Percentiles rank a stretch among this genome's conserved stretches.
Evolutionary conservation across 2,888 invertebrate genomes (phyloP).

Genomic region (Stictocephala bisonia): DNA sequence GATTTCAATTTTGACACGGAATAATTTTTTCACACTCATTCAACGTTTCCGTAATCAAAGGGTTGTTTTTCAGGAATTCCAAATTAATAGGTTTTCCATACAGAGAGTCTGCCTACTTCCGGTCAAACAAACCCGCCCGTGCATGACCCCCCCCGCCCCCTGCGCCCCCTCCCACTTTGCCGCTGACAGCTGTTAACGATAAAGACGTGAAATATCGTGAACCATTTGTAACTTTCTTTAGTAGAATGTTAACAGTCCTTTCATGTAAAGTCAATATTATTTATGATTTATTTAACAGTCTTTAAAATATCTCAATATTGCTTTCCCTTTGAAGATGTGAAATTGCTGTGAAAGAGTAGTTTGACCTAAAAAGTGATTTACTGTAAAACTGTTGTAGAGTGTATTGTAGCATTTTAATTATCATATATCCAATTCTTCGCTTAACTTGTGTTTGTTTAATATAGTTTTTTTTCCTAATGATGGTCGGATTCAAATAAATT

Average conservation of each 20-base stretch:
- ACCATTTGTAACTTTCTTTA: not conserved
- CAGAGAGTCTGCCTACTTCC: slow-evolving; percentile 37
- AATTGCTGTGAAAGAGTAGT: too few species aligned
- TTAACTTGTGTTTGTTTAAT: too few species aligned
- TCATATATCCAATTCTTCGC: too few species aligned
- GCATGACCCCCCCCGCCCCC: slow-evolving; percentile 9
- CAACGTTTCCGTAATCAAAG: slow-evolving; percentile 43
- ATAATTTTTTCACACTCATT: slow-evolving; percentile 48
- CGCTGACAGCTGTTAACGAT: slow-evolving; percentile 30
- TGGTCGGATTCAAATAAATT: too few species aligned
- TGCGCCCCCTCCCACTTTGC: not conserved
- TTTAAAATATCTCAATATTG: too few species aligned
- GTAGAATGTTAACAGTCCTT: not conserved
- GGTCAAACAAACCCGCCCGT: slow-evolving; percentile 28
- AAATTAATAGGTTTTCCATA: slow-evolving; percentile 47
- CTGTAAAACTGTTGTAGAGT: too few species aligned
- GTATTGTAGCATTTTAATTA: too few species aligned
- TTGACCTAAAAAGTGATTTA: too few species aligned
- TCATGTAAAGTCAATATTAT: too few species aligned
- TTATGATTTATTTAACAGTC: too few species aligned
- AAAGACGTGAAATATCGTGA: slow-evolving; percentile 14
- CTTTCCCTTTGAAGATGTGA: too few species aligned
- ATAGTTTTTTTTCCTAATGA: too few species aligned
- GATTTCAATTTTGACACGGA: slow-evolving; percentile 49
- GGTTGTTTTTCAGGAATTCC: slow-evolving; percentile 48